phyloP scores from a whole-genome alignment of 2,113 vertebrate genomes.

The Choloepus hoffmanni region DNA sequence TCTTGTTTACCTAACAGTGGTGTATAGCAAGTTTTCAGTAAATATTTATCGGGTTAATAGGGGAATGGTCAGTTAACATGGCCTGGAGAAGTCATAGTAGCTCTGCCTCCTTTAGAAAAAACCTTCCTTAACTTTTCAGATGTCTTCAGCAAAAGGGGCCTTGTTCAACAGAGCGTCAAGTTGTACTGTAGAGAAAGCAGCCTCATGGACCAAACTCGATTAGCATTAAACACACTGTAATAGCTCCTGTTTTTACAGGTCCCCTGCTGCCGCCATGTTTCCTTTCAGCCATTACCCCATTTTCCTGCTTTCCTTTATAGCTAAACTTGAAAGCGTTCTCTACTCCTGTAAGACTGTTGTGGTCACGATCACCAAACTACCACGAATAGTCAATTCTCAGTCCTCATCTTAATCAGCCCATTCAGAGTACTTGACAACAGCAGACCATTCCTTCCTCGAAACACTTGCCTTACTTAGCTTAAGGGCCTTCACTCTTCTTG shows the following conservation, averaged over 20 bases:
- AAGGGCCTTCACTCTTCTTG: not conserved
- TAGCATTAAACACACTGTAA: fast-evolving
- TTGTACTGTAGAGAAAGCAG: not conserved
- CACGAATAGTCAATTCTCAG: not conserved
- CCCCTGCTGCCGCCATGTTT: not conserved
- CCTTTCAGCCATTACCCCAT: not conserved
- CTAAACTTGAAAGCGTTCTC: not conserved
- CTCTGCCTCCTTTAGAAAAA: not conserved
- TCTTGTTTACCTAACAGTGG: not conserved
- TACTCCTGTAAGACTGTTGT: not conserved
- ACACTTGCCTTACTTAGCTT: not conserved
- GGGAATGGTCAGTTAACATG: too few relatives aligned
- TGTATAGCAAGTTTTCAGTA: not conserved
- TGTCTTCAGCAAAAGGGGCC: not conserved
- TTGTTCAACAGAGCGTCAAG: not conserved
- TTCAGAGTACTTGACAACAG: not conserved
- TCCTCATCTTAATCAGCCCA: not conserved
- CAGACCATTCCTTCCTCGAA: not conserved
- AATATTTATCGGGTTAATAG: not conserved
- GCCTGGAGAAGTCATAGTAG: not conserved
- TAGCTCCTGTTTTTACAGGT: not conserved
- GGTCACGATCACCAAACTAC: not conserved
- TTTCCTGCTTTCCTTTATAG: not conserved
- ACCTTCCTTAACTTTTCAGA: not conserved
- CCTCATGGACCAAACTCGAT: not conserved